These are phyloP conservation scores for Periphyllus acericola DNA, from an alignment of 2,888 invertebrate genomes.

Conservation along the genomic window DNA sequence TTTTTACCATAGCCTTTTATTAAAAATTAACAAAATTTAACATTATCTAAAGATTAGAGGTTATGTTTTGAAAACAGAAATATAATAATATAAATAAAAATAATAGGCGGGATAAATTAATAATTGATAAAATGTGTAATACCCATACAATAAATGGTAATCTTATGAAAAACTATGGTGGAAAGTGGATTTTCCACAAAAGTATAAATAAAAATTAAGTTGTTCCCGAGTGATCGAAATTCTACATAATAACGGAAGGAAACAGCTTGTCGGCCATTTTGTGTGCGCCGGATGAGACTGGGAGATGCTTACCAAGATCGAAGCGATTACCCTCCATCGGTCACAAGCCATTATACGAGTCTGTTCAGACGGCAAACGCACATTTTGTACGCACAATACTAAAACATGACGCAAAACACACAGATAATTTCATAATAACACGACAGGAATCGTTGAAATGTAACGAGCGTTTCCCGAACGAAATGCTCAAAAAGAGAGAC, in stretches of 20 bases:
- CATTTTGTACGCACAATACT: slow-evolving; percentile 48
- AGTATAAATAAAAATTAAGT: rapidly evolving
- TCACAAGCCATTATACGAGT: slow-evolving; percentile 55
- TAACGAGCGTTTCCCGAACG: slow-evolving; percentile 27
- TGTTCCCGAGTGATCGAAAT: not conserved
- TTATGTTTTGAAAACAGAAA: slow-evolving; percentile 61
- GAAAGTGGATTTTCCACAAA: not conserved
- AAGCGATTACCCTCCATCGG: slow-evolving; percentile 62
- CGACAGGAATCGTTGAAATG: not conserved
- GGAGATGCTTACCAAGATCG: slow-evolving; percentile 60
- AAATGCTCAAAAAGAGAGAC: not conserved
- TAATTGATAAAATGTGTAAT: slow-evolving; percentile 42
- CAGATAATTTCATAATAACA: slow-evolving; percentile 39
- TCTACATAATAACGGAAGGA: slow-evolving; percentile 20
- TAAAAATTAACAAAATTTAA: slow-evolving; percentile 40
- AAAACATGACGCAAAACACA: slow-evolving; percentile 44
- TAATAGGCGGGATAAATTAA: slow-evolving; percentile 59
- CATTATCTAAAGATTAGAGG: slow-evolving; percentile 52
- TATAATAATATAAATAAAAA: slow-evolving; percentile 50
- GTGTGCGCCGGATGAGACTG: slow-evolving; percentile 49
- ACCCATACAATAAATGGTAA: not conserved
- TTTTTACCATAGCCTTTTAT: not conserved
- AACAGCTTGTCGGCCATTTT: slow-evolving; percentile 59
- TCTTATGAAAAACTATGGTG: slow-evolving; percentile 10
- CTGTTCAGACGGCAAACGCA: slow-evolving; percentile 49